Conservation (phyloP, 2,888 invertebrate genomes). For the Adelognathus sp. region DNA sequence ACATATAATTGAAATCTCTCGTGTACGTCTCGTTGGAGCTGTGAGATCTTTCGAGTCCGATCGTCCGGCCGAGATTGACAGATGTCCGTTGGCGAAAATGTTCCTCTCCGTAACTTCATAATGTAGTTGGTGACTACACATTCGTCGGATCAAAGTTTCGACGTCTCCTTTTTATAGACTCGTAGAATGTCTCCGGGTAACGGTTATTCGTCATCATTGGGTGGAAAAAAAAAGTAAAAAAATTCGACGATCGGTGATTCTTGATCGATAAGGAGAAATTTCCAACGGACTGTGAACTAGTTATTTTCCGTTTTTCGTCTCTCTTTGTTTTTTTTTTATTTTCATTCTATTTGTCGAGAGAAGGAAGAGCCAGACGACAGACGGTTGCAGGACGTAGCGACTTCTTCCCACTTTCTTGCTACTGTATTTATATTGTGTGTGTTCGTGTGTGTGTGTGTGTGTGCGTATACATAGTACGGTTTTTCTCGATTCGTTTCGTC, state of each 20-base stretch:
- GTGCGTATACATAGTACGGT: neutral
- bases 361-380: slow-evolving; percentile 8
- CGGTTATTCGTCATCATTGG: neutral
- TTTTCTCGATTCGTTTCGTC: neutral
- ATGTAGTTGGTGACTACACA: too few species aligned
- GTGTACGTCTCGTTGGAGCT: slow-evolving; percentile 8
- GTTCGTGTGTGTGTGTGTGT: too few species aligned
- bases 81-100: slow-evolving; percentile 52
- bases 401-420: neutral
- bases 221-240: slow-evolving; percentile 16
- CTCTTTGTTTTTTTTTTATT: neutral
- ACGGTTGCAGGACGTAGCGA: neutral
- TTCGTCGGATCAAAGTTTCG: neutral
- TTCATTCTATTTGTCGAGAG: slow-evolving; percentile 17
- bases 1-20: slow-evolving; percentile 29
- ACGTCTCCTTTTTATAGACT: neutral
- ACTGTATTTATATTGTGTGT: neutral
- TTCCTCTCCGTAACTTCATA: slow-evolving; percentile 35
- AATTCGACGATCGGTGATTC: neutral
- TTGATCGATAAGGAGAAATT: slow-evolving; percentile 32
- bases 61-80: slow-evolving; percentile 46
- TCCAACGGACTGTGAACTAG: slow-evolving; percentile 12
- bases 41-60: neutral
- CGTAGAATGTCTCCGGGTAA: neutral
- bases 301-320: neutral